A percentile compares a stretch with the other conserved stretches of the same genome.
phyloP scores from a whole-genome alignment of 2,888 invertebrate species.

The Drosophila helvetica region DNA sequence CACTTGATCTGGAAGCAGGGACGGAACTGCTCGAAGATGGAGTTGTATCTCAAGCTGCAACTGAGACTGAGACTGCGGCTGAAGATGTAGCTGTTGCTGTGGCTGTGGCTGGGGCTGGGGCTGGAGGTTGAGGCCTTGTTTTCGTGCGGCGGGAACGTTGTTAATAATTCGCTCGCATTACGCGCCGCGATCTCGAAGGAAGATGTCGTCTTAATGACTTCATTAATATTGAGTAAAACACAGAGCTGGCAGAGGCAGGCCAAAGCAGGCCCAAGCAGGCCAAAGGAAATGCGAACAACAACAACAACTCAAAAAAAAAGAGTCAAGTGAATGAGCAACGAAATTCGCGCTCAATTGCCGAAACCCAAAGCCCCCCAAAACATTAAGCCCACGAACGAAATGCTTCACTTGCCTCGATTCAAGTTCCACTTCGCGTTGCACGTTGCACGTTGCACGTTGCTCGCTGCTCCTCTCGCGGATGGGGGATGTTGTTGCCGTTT shows the following conservation, averaged over 20 bases:
- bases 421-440: slow-evolving; percentile 17
- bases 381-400: slow-evolving; percentile 30
- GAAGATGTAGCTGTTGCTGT: not conserved
- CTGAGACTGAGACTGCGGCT: not conserved
- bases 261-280: slow-evolving; percentile 11
- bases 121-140: slow-evolving; percentile 57
- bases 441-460: not conserved
- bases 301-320: slow-evolving; percentile 2
- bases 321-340: slow-evolving; percentile 45
- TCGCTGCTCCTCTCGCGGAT: not conserved
- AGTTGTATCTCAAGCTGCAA: slow-evolving; percentile 7
- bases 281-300: slow-evolving; percentile 36
- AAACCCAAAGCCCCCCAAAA: slow-evolving; percentile 31
- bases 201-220: slow-evolving; percentile 80
- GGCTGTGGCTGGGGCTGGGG: not conserved
- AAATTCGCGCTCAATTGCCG: slow-evolving; percentile 66
- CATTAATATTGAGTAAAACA: slow-evolving; percentile 79
- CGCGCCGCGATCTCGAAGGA: slow-evolving; percentile 74
- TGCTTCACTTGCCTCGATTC: slow-evolving; percentile 55
- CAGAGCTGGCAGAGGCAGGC: slow-evolving; percentile 25
- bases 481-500: slow-evolving; percentile 41
- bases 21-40: not conserved
- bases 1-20: slow-evolving; percentile 28
- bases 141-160: slow-evolving; percentile 63
- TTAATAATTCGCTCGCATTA: slow-evolving; percentile 80